Evolutionary conservation across 2,888 invertebrate species (phyloP).

Genomic region (Coleophora deauratella): DNA sequence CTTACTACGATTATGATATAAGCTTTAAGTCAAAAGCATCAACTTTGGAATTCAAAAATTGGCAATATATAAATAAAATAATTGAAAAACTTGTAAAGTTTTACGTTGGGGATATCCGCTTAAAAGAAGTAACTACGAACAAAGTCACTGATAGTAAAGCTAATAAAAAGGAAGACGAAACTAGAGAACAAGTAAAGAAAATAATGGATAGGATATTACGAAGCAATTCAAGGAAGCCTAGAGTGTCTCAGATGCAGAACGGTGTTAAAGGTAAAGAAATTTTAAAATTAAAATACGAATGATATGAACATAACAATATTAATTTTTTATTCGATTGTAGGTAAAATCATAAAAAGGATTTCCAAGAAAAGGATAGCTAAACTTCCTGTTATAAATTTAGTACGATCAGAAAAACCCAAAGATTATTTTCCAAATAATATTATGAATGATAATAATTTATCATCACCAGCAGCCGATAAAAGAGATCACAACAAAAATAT

Average conservation of each 20-base stretch:
- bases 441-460: conserved; percentile 5
- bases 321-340: conserved; percentile 22
- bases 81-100: conserved; percentile 46
- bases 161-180: conserved; percentile 18
- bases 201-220: conserved; percentile 55
- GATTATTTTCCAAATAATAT: neutral
- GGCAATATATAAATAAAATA: conserved; percentile 47
- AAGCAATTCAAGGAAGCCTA: conserved; percentile 35
- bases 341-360: conserved; percentile 42
- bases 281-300: no score
- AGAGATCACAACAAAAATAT: no score
- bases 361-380: conserved; percentile 16
- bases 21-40: conserved; percentile 58
- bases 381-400: neutral
- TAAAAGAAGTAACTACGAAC: conserved; percentile 21
- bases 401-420: conserved; percentile 1
- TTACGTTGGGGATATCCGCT: conserved; percentile 34
- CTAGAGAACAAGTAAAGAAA: conserved; percentile 49
- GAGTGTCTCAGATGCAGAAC: conserved; percentile 44
- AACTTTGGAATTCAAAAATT: conserved; percentile 71
- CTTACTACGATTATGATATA: conserved; percentile 69
- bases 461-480: no score
- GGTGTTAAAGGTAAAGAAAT: conserved; percentile 50
- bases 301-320: neutral
- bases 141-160: conserved; percentile 16